Base-by-base conservation (phyloP, 1,140 invertebrate species). In the Scylla paramamosain region DNA sequence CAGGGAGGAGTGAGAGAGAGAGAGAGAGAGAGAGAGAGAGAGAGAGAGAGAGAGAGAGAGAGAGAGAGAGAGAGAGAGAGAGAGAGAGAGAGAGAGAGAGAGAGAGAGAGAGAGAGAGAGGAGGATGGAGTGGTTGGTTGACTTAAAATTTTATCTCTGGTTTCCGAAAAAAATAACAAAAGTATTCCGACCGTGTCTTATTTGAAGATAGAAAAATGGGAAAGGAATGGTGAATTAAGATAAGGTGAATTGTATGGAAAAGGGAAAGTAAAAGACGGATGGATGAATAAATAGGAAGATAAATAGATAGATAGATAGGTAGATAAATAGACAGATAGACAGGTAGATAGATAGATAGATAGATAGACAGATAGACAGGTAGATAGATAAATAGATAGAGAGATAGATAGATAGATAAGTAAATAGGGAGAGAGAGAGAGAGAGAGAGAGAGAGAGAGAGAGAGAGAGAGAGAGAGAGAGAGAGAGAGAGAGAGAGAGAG, bases 371-470 rank as follows among this genome's bases (percentile, higher is more conserved):
- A 39, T 39, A 39, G 39, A 39, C 6, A 39, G 39, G 6, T 39
- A 39, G 39, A 39, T 39, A 39, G 48, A 29, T 28, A 67, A 20
- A 29, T 28, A 91, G 89, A 20, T 12, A 67, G 28, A 29, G 46
- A 91, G n/a, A 29, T 10, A 67, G 28, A 67, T 28, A 67, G 25
- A 67, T n/a, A 48, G 90, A 48, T 48, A 46, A 46, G 31, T 32
- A 67, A n/a, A n/a, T n/a, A n/a, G n/a, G n/a, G 39, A 39, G 1
- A 39, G 39, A 39, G 1, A 6, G 86, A 88, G 31, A 28, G 25
- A 88, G 86, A 88, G 86, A 88, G 86, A 88, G 86, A n/a, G 86
- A 32, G 86, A 88, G 86, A 32, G 31, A 32, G 31, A 88, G 86
- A 32, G 86, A 88, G 86, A 32, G 86, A 88, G 31, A 32, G 86